Evolutionary conservation across 2,797 vertebrate species (phyloP).

Genomic region (Craterocephalus amniculus): DNA sequence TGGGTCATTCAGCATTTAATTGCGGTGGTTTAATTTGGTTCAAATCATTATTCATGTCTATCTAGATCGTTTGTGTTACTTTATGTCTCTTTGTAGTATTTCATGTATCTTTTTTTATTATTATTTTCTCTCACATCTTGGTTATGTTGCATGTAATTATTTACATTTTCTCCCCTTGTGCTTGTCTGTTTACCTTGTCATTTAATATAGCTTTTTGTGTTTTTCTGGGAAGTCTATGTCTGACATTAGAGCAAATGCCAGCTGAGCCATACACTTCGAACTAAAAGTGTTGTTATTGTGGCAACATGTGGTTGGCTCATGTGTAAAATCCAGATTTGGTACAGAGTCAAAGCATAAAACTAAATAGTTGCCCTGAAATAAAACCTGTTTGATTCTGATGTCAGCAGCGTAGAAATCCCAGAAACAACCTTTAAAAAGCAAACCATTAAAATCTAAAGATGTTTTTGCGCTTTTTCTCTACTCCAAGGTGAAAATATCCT

Average conservation of each 20-base stretch:
- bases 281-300: neutral
- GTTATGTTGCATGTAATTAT: too few relatives aligned
- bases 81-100: neutral
- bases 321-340: neutral
- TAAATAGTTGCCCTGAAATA: neutral
- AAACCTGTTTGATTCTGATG: neutral
- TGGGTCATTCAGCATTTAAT: too few relatives aligned
- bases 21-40: neutral
- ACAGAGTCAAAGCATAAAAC: neutral
- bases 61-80: neutral
- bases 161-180: too few relatives aligned
- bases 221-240: too few relatives aligned
- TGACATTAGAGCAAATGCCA: neutral
- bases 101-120: neutral
- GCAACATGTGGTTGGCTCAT: slow-evolving; percentile 22
- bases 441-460: neutral
- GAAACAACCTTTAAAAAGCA: too few relatives aligned
- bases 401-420: too few relatives aligned
- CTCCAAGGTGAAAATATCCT: neutral
- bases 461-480: neutral
- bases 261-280: neutral
- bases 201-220: neutral
- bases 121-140: neutral
- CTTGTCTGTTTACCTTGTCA: too few relatives aligned
- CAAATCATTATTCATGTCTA: neutral